A percentile compares a stretch with the other conserved stretches of the same genome.
Evolutionary conservation across 2,888 invertebrate genomes (phyloP).

Genomic region (Dynastes hyllus): DNA sequence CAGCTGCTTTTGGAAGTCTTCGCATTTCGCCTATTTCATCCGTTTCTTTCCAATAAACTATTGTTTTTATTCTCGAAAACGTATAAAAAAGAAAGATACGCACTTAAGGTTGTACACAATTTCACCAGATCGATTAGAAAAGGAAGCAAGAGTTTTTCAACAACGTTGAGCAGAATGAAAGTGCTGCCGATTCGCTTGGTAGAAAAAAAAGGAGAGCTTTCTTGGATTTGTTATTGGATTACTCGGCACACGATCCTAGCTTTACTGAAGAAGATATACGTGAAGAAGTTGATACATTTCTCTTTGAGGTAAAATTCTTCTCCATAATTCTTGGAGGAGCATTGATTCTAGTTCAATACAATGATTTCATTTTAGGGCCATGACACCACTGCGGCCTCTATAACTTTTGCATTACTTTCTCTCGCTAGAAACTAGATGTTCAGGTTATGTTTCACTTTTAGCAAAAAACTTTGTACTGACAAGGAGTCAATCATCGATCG

Average conservation of each 20-base stretch:
- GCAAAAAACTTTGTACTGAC: no score
- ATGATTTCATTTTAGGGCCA: constrained; percentile 64
- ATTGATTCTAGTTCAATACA: no score
- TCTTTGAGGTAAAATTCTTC: no score
- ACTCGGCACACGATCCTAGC: constrained; percentile 74
- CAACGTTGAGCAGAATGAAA: not conserved
- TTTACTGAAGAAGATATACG: constrained; percentile 75
- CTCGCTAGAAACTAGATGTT: constrained; percentile 66
- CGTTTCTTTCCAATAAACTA: constrained; percentile 72
- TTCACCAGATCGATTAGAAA: constrained; percentile 74
- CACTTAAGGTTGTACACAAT: constrained; percentile 72
- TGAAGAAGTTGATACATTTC: constrained; percentile 81
- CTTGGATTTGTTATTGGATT: constrained; percentile 77
- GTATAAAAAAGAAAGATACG: constrained; percentile 74
- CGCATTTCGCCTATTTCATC: constrained; percentile 61
- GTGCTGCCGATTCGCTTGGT: constrained; percentile 65
- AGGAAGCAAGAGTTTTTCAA: constrained; percentile 61
- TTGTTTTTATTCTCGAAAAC: constrained; percentile 73
- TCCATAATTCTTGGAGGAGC: no score
- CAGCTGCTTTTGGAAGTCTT: constrained; percentile 68
- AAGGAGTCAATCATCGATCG: no score
- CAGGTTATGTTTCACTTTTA: constrained; percentile 61
- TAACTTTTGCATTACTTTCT: constrained; percentile 67
- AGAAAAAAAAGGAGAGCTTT: constrained; percentile 78
- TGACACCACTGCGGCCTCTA: constrained; percentile 68